Base-by-base conservation (phyloP, 2,888 invertebrate species). In the Drosophila heteroneura region DNA sequence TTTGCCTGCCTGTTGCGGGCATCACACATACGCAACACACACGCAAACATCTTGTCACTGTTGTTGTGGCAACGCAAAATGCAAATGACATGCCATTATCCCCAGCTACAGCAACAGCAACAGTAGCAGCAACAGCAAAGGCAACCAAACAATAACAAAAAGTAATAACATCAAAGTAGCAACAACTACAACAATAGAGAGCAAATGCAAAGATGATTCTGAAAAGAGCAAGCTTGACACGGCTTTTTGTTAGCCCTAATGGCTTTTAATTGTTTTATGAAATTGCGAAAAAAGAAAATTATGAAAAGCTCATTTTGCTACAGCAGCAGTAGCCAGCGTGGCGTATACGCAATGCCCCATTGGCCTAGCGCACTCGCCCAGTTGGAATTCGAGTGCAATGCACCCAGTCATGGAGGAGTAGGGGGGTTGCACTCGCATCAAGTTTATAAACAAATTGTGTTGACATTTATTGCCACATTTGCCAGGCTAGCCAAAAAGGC, bases 191-290 rank as follows among this genome's bases (percentile, higher is more conserved):
- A 74, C 61, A 67, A 47, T 49, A 35, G 51, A 33, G 51, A 49
- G 67, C 30, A 67, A 65, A 51, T 75, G 74, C 67, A 54, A 69
- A 75, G 74, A 80, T 83, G 81, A 73, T 65, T 72, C 63, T 66
- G 66, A 74, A 70, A 56, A 52, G 70, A 59, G 70, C 44, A 35
- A 56, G 58, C 67, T 68, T 65, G 70, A 66, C 64, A 62, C 65
- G 69, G 63, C 65, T 89, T 86, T 85, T 85, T 90, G 87, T 89
- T 68, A 61, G 70, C 85, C 57, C 85, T 89, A 87, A 87, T 91
- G 90, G 91, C 76, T 82, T 87, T 87, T 91, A 91, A 87, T 87
- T 87, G 91, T 91, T 87, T 76, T 74, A 78, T 82, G 73, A 89
- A 84, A 91, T 84, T 89, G 74, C 81, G 35, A 81, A 91, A 90